These are phyloP conservation scores for Enteromius argenteus DNA, from an alignment of 2,797 vertebrate species.

Conservation along the genomic window DNA sequence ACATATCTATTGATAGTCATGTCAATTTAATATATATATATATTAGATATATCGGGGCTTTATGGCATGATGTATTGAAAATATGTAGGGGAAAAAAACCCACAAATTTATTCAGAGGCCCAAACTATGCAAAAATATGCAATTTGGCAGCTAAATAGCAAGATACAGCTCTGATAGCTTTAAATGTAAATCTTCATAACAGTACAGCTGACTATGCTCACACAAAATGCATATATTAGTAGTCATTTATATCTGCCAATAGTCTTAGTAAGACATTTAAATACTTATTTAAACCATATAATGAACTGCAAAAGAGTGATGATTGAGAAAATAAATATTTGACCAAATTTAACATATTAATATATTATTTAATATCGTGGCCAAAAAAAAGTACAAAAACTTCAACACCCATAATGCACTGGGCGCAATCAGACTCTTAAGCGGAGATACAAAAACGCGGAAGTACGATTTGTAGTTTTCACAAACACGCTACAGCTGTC, in stretches of 20 bases:
- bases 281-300: background rate
- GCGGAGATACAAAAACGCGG: background rate
- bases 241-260: background rate
- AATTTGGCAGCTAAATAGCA: background rate
- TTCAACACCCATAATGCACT: background rate
- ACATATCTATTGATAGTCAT: background rate
- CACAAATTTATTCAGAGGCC: background rate
- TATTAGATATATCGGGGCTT: background rate
- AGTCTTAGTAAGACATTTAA: background rate
- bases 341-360: background rate
- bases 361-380: too few species aligned
- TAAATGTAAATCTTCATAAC: background rate
- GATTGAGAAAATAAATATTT: background rate
- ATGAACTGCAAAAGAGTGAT: background rate
- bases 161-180: background rate
- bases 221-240: background rate
- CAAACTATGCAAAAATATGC: background rate
- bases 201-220: background rate
- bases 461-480: background rate
- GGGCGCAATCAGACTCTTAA: background rate
- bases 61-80: background rate
- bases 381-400: background rate
- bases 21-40: too few species aligned
- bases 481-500: background rate
- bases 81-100: background rate